phyloP scores from a whole-genome alignment of 1,140 invertebrate species.

The Drosophila lini region DNA sequence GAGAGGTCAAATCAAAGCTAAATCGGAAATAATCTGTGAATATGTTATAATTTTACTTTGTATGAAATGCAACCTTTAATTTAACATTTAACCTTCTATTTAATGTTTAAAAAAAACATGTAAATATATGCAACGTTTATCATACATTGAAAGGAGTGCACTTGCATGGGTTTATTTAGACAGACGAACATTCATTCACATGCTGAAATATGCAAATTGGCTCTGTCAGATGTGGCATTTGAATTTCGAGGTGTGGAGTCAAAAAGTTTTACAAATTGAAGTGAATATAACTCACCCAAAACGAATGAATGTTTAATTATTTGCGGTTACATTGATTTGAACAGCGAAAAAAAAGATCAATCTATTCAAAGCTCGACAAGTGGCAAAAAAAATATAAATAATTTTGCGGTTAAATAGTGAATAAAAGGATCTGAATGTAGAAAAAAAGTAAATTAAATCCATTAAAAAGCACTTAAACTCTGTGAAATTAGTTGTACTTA shows the following conservation, averaged over 20 bases:
- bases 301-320: conserved; percentile 43
- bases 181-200: background rate
- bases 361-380: background rate
- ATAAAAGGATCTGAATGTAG: background rate
- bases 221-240: conserved; percentile 32
- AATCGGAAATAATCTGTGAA: conserved; percentile 1
- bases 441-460: background rate
- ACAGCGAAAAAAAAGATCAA: conserved; percentile 16
- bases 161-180: conserved; percentile 27
- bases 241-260: conserved; percentile 35
- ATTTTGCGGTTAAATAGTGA: background rate
- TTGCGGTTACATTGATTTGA: conserved; percentile 27
- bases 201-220: conserved; percentile 47
- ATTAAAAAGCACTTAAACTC: conserved; percentile 11
- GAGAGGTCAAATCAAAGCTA: conserved; percentile 14
- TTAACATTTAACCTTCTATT: background rate
- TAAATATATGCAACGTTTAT: conserved; percentile 13
- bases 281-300: conserved; percentile 27
- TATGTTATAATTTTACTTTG: background rate
- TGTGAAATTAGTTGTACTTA: background rate
- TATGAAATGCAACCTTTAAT: background rate
- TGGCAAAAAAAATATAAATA: conserved; percentile 5
- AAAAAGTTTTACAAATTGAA: conserved; percentile 40
- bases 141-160: conserved; percentile 15
- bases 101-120: conserved; percentile 1